Conservation (phyloP, 1,140 invertebrate species). For the Metopolophium dirhodum region DNA sequence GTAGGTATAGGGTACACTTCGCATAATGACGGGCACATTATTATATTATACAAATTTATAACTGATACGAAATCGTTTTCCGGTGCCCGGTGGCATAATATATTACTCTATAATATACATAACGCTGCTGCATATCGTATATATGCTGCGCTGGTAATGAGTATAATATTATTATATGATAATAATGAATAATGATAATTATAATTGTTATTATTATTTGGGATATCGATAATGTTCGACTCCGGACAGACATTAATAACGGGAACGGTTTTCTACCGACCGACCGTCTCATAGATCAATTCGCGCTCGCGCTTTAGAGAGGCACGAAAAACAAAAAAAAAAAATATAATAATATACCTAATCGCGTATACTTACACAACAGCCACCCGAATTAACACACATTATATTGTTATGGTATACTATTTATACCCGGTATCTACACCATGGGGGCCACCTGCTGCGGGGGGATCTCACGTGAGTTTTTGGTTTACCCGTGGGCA, state of each 20-base stretch:
- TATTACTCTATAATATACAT: background rate
- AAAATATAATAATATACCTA: background rate
- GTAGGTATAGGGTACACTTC: background rate
- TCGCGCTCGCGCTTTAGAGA: background rate
- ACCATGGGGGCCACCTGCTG: background rate
- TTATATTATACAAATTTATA: background rate
- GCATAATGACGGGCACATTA: background rate
- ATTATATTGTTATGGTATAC: background rate
- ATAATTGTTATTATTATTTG: background rate
- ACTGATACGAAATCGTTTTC: background rate
- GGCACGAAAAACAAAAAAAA: background rate
- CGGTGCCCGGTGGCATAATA: background rate
- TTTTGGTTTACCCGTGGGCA: constrained; percentile 15
- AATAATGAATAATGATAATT: background rate
- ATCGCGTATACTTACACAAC: background rate
- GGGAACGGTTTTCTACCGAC: no score
- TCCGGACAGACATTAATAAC: background rate
- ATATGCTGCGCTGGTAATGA: no score
- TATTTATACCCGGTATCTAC: background rate
- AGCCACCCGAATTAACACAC: background rate
- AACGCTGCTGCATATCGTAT: no score
- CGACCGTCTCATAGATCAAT: background rate
- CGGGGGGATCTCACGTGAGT: background rate
- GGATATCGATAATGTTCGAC: background rate
- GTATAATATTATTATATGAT: background rate